These are phyloP conservation scores for Syngnathoides biaculeatus DNA, from an alignment of 2,113 vertebrate species.

Conservation along the genomic window DNA sequence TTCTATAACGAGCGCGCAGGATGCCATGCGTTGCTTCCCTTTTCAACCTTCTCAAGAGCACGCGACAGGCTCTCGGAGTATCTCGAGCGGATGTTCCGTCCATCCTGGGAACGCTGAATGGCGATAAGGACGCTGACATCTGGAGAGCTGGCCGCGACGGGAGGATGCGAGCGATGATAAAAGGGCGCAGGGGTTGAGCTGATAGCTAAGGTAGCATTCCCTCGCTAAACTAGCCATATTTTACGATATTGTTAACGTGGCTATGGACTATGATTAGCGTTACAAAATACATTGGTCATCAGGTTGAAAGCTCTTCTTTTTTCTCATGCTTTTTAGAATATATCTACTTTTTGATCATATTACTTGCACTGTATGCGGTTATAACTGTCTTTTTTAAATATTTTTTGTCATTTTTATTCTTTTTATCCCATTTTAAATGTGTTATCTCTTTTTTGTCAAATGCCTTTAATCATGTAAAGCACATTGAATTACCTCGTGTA, in stretches of 20 bases:
- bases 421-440: no score
- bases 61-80: conserved; percentile 55
- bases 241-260: no score
- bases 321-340: no score
- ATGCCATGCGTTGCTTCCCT: conserved; percentile 3
- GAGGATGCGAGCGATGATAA: neutral
- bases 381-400: no score
- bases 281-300: neutral
- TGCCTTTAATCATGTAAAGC: no score
- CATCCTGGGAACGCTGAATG: conserved; percentile 64
- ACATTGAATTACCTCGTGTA: no score
- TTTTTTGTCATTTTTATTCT: no score
- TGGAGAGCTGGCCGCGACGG: conserved; percentile 32
- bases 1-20: neutral
- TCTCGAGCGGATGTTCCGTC: conserved; percentile 75
- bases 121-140: conserved; percentile 67
- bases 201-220: neutral
- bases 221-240: neutral
- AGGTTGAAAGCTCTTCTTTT: no score
- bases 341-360: no score
- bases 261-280: neutral
- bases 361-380: no score
- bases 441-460: no score
- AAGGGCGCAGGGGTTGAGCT: neutral
- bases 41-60: conserved; percentile 26